A percentile compares a stretch with the other conserved stretches of the same genome.
Evolutionary conservation across 2,797 vertebrate genomes (phyloP).

Genomic region (Malacoraja senta): DNA sequence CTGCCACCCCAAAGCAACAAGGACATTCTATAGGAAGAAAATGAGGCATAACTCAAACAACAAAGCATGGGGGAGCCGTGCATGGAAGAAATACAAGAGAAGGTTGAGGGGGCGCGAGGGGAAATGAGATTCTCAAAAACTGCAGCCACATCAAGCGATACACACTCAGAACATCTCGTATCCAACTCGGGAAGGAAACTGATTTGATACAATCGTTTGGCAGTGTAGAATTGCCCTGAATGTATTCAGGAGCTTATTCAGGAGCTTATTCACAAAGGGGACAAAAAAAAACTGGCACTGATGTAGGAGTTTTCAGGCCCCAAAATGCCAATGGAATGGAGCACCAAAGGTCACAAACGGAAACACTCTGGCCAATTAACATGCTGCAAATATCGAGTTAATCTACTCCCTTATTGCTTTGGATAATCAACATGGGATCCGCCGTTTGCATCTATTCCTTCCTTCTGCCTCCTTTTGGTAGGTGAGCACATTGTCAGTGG

Average conservation of each 20-base stretch:
- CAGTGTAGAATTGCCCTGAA: not conserved
- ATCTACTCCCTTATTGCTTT: not conserved
- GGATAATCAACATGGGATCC: not conserved
- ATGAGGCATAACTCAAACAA: too few relatives aligned
- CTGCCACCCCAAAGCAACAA: not conserved
- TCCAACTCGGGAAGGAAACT: not conserved
- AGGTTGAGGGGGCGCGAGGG: too few relatives aligned
- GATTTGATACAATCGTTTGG: not conserved
- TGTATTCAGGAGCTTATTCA: too few relatives aligned
- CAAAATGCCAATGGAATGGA: not conserved
- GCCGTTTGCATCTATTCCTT: not conserved
- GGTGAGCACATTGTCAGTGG: not conserved
- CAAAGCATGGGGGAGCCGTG: not conserved
- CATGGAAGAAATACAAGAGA: not conserved
- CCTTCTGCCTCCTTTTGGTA: not conserved
- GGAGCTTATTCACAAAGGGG: not conserved
- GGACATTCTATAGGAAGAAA: not conserved
- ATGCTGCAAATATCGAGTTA: not conserved
- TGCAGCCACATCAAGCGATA: too few relatives aligned
- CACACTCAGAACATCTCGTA: not conserved
- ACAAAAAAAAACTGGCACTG: not conserved
- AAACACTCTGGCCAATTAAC: not conserved
- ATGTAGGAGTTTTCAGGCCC: not conserved
- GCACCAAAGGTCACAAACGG: not conserved
- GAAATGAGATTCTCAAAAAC: not conserved